Base-by-base conservation (phyloP, 2,797 vertebrate species). In the Margarornis squamiger region DNA sequence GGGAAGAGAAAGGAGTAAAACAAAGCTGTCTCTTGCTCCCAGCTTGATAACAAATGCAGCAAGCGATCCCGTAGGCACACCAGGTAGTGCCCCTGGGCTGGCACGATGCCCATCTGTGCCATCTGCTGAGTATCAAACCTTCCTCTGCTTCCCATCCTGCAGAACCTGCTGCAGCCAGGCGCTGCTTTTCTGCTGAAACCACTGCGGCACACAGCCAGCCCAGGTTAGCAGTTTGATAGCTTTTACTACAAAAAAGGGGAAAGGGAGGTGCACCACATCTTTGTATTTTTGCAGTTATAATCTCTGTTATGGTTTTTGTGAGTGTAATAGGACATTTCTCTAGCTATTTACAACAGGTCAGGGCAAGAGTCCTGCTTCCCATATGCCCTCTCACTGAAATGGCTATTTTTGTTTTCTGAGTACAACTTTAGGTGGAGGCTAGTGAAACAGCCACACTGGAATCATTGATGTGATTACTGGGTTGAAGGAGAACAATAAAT, bases 41-140 rank as follows among this genome's bases (percentile, higher is more conserved):
- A 77, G 46, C 58, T 94, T 9, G 0, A 30, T 93, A 71, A 66
- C 49, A 48, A 71, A 72, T 12, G 45, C 10, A 76, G 88, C 24
- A 46, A 88, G 70, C 0, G 1, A 48, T 93, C 58, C 73, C 2
- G 0, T 12, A 59, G 66, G 71, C 21, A 1, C 61, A 79, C 22
- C 67, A 92, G 65, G 83, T 84, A 81, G 32, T 88, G 73, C 66
- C 79, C 78, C 74, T 87, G 74, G 75, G 66, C 52, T 97, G 91
- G 83, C 85, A 76, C 2, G 0, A 38, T n/a, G 91, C 91, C 92
- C 20, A 2, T 11, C 59, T 24, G 2, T 86, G 55, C 93, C 96
- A 96, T 96, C 97, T 97, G 93, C 72, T 95, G 61, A 81, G 80
- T 46, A 88, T 77, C 72, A 84, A 71, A 41, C 45, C 59, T 70